Evolutionary conservation across 2,888 invertebrate species (phyloP).

Genomic region (Pandemis heparana): DNA sequence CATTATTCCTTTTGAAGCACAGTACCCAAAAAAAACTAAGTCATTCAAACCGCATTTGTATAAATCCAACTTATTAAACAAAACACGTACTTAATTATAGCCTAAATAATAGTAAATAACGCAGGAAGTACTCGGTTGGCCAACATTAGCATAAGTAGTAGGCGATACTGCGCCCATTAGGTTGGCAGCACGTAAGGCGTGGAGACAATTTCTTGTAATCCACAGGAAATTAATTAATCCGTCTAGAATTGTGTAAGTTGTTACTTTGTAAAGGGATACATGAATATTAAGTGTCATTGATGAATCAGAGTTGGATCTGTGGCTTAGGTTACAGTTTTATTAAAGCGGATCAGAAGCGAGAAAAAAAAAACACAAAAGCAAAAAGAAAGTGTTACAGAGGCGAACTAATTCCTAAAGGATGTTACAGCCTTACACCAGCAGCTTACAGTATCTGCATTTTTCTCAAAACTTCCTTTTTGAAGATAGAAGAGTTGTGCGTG

Average conservation of each 20-base stretch:
- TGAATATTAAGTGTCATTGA: background rate
- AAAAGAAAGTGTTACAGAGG: background rate
- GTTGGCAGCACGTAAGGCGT: constrained; percentile 46
- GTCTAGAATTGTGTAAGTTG: constrained; percentile 43
- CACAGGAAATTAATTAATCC: constrained; percentile 56
- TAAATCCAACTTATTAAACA: constrained; percentile 42
- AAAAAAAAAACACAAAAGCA: background rate
- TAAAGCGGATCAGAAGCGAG: no score
- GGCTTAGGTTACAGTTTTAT: background rate
- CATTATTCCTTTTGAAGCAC: no score
- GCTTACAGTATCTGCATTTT: no score
- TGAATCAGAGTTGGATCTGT: background rate
- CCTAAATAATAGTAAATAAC: constrained; percentile 42
- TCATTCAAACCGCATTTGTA: background rate
- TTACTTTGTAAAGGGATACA: constrained; percentile 37
- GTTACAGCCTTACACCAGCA: no score
- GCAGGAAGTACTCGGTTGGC: constrained; percentile 71
- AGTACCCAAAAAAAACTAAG: no score
- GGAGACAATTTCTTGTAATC: constrained; percentile 41
- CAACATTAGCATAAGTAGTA: constrained; percentile 75
- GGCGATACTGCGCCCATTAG: constrained; percentile 62
- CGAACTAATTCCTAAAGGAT: no score
- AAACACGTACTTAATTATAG: constrained; percentile 53
- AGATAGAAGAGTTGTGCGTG: no score
- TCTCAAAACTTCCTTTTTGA: no score